Base-by-base conservation (phyloP, 2,797 vertebrate species). In the Alectoris magna region DNA sequence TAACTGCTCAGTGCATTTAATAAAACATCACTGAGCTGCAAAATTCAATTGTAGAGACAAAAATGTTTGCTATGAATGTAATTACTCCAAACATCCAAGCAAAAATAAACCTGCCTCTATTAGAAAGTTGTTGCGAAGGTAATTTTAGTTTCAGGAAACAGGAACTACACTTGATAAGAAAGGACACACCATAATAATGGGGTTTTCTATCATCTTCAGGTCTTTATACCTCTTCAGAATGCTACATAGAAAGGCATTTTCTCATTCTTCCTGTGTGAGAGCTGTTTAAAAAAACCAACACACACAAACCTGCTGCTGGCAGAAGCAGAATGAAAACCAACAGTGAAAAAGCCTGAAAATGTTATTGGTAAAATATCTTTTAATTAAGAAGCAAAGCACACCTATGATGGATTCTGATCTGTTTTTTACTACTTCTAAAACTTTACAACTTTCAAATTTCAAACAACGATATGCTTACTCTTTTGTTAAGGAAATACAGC, bases 351-450 rank as follows among this genome's bases (percentile, higher is more conserved):
- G 55, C 22, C 34, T 56, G 66, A 27, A 90, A 74, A 89, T 14
- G 41, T 74, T 75, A 63, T 4, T 38, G 46, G 38, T 51, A 91
- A 90, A 73, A 21, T 18, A 64, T 24, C 31, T 87, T 83, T 70
- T 60, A 71, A 87, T 82, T 87, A 88, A 60, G 87, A 91, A 80
- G n/a, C 29, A 73, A 88, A 76, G 44, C 11, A 83, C 14, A 44
- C 17, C 29, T 66, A 44, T 48, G 59, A 62, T 6, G 13, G 49
- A 58, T 49, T 44, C 36, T 62, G 44, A 70, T 71, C 22, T 82
- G 86, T 39, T 38, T 31, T 92, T 74, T 72, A 85, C 16, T 44
- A 26, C 63, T 84, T 90, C 69, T 68, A 41, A 62, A 87, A 78
- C 38, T 62, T 68, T n/a, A 26, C 23, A 80, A 17, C 10, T 34